Conservation (phyloP, 1,140 invertebrate genomes). For the Drosophila jambulina region DNA sequence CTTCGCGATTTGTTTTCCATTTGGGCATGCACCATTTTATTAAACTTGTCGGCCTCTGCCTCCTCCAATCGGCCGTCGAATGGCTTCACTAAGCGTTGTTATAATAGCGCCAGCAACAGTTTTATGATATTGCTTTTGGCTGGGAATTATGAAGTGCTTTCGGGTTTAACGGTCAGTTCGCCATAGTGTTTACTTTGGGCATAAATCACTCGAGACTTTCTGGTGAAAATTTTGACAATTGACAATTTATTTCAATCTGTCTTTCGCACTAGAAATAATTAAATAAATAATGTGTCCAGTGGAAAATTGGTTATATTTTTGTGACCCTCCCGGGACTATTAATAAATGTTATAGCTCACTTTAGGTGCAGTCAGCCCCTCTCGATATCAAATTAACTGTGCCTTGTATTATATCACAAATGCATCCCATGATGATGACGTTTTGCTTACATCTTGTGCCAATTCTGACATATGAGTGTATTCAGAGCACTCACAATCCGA, state of each 20-base stretch:
- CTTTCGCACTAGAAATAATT: neutral
- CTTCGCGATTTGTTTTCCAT: slow-evolving; percentile 41
- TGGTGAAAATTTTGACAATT: neutral
- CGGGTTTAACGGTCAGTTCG: slow-evolving; percentile 14
- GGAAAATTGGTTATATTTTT: slow-evolving; percentile 10
- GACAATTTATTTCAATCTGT: slow-evolving; percentile 25
- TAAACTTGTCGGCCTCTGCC: slow-evolving; percentile 19
- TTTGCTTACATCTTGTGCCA: slow-evolving; percentile 33
- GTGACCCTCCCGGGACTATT: slow-evolving; percentile 17
- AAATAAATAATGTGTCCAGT: neutral
- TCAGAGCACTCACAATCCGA: slow-evolving; percentile 3
- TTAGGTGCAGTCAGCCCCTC: neutral
- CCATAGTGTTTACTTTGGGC: slow-evolving; percentile 1
- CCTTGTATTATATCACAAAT: neutral
- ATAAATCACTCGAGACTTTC: slow-evolving; percentile 6
- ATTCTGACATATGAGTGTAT: slow-evolving; percentile 46
- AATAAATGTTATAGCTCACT: neutral
- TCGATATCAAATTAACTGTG: slow-evolving; percentile 25
- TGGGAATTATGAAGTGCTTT: slow-evolving; percentile 33
- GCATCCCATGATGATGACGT: neutral
- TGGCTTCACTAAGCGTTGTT: slow-evolving; percentile 23
- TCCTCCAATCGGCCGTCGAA: slow-evolving; percentile 1
- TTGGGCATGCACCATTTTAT: slow-evolving; percentile 53
- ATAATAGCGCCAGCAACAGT: slow-evolving; percentile 42
- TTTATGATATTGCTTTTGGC: slow-evolving; percentile 38